Base-by-base conservation (phyloP, 1,140 invertebrate genomes). In the Pseudomyrmex flavicornis region DNA sequence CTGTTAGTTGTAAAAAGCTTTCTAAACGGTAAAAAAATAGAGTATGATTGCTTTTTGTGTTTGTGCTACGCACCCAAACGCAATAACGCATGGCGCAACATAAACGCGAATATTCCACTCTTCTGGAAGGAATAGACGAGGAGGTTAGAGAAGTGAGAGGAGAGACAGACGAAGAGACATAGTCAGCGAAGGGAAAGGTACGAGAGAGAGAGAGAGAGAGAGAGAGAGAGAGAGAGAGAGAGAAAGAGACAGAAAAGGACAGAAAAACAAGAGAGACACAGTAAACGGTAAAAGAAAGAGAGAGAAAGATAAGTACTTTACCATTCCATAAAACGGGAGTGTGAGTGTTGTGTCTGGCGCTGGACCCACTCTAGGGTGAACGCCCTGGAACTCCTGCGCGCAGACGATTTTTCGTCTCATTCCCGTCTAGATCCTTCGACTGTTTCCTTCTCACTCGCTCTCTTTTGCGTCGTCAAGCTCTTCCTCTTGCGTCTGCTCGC, bases 301-400 rank as follows among this genome's bases (percentile, higher is more conserved):
- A 77, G 65, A 77, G 85, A 17, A 58, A 83, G 86, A 83, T 87
- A 74, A 84, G 85, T 84, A 82, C 89, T 85, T 89, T 85, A 82
- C 85, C 87, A 79, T 84, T 84, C 88, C 80, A 88, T 88, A 90
- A 88, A 91, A 89, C 68, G 89, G 82, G 87, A 84, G 87, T 84
- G 87, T 84, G 90, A 91, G 89, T 90, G 90, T 91, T 91, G 89
- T 90, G 90, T 91, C 90, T 91, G 90, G 90, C 90, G 89, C 89
- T 91, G 90, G 89, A 91, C 90, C 90, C 90, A 91, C 89, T 85
- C 88, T 88, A 87, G 88, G 88, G 88, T 89, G 88, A 89, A 88
- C 84, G 88, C 86, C 88, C 88, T 87, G 82, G 88, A 88, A 89
- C 88, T 88, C 88, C 76, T 87, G 85, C 87, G 72, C 77, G 56